Evolutionary conservation across 2,888 invertebrate genomes (phyloP).

Genomic region (Blastobasis adustella): DNA sequence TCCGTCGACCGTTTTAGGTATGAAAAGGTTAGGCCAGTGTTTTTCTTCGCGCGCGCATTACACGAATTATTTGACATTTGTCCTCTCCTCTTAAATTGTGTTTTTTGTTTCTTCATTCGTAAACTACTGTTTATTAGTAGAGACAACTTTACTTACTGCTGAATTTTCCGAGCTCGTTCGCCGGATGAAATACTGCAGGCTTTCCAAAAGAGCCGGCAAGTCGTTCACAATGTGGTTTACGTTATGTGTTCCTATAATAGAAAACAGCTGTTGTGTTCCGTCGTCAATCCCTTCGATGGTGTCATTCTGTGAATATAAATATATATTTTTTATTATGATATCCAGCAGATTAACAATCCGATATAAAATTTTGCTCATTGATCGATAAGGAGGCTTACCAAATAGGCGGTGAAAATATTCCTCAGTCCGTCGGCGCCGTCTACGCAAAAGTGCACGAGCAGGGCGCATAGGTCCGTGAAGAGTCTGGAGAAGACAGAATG

Average conservation of each 20-base stretch:
- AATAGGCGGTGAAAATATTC: constrained; percentile 23
- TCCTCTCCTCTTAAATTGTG: too few relatives aligned
- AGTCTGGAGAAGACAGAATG: constrained; percentile 35
- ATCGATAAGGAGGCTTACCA: constrained; percentile 26
- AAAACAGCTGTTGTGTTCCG: constrained; percentile 15
- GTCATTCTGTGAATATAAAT: neutral
- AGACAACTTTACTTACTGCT: neutral
- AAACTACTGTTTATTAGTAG: too few relatives aligned
- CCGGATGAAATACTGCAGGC: constrained; percentile 26
- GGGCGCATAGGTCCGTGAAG: constrained; percentile 40
- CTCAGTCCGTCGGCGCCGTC: constrained; percentile 33
- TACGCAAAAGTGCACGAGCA: constrained; percentile 32
- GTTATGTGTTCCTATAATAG: constrained; percentile 22
- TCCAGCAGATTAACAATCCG: too few relatives aligned
- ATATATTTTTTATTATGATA: too few relatives aligned
- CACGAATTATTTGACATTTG: too few relatives aligned
- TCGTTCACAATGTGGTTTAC: constrained; percentile 21
- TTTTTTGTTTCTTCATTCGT: too few relatives aligned
- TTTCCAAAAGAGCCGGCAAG: constrained; percentile 16
- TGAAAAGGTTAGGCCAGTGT: too few relatives aligned
- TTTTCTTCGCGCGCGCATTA: too few relatives aligned
- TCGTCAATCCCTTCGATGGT: constrained; percentile 18
- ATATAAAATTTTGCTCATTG: neutral
- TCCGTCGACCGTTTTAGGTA: too few relatives aligned
- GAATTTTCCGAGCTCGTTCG: constrained; percentile 11